Evolutionary conservation across 2,888 invertebrate genomes (phyloP), one percentile per base, ranked within the genome.

Genomic region (Pherbina coryleti): DNA sequence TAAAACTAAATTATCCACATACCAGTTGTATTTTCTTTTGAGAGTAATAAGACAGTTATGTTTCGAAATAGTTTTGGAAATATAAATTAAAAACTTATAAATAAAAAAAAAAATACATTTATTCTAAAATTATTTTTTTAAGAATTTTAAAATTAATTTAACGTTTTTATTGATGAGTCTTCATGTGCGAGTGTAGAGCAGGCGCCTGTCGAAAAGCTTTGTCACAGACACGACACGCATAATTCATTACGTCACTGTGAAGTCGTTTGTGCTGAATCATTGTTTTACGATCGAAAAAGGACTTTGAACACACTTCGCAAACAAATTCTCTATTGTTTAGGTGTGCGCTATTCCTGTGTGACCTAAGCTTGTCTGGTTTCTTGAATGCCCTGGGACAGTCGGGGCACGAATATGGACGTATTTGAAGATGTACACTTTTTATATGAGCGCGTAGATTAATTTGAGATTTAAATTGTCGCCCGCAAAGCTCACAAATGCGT

Each of bases 191-290:
- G 60, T 73, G 60, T n/a, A 73, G n/a, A 5, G 60, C 60, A 19
- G 72, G 60, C 3, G 72, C 72, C n/a, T 73, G 72, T 7, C 72
- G 72, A 73, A 73, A 73, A 17, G 19, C 60, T 25, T 73, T 73
- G 11, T 25, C 49, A 37, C 72, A 73, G 17, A 73, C 60, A 37
- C 49, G 37, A 44, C 72, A 73, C 11, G 49, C 49, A 22, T 73
- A 73, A 44, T 73, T 73, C 72, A 60, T 73, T 2, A 44, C 62
- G 25, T 73, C 72, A 28, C 49, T 60, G 49, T 73, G 72, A 4
- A 73, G 49, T 7, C 60, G 37, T 22, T 44, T 73, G 28, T 73
- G 72, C 25, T 73, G 72, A 1, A 73, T 17, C 60, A 72, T 44
- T 0, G 72, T 73, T 60, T 73, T 73, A 0, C 72, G 72, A 28